These are phyloP conservation scores for Iphiclides podalirius DNA, from an alignment of 2,888 invertebrate species.

Conservation along the genomic window DNA sequence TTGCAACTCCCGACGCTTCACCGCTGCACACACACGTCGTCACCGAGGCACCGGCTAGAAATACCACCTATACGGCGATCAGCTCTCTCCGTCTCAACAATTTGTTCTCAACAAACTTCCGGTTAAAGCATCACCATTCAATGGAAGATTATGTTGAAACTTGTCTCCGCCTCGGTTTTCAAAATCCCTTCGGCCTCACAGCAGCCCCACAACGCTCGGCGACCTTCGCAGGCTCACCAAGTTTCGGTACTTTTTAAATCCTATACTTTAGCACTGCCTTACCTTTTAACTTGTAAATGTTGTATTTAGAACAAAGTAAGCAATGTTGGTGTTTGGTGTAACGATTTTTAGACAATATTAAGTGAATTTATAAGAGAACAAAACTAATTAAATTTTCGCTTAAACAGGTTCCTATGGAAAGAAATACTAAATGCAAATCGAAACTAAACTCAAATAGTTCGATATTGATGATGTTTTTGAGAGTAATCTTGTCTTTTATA, in stretches of 20 bases:
- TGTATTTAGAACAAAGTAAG: slow-evolving; percentile 18
- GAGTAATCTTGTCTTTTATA: no score
- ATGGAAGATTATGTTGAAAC: slow-evolving; percentile 63
- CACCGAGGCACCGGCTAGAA: slow-evolving; percentile 58
- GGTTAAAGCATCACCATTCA: slow-evolving; percentile 50
- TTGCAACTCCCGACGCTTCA: slow-evolving; percentile 58
- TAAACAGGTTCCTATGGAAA: no score
- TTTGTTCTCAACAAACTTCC: slow-evolving; percentile 55
- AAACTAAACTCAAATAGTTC: no score
- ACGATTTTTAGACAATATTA: background rate
- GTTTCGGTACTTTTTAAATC: slow-evolving; percentile 77
- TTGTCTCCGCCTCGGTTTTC: slow-evolving; percentile 48
- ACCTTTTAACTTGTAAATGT: slow-evolving; percentile 43
- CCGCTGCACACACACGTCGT: slow-evolving; percentile 65
- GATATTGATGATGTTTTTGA: no score
- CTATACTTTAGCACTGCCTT: slow-evolving; percentile 73
- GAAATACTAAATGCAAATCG: no score
- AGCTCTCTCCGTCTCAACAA: slow-evolving; percentile 56
- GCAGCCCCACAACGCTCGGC: slow-evolving; percentile 68
- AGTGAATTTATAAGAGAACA: background rate
- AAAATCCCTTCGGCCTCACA: slow-evolving; percentile 68
- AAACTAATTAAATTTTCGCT: no score
- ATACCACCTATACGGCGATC: slow-evolving; percentile 51
- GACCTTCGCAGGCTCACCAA: slow-evolving; percentile 67
- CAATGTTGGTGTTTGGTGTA: slow-evolving; percentile 45